Percentiles rank a stretch among this genome's conserved stretches.
Evolutionary conservation across 2,113 vertebrate genomes (phyloP).

Genomic region (Trematocara stigmaticum): DNA sequence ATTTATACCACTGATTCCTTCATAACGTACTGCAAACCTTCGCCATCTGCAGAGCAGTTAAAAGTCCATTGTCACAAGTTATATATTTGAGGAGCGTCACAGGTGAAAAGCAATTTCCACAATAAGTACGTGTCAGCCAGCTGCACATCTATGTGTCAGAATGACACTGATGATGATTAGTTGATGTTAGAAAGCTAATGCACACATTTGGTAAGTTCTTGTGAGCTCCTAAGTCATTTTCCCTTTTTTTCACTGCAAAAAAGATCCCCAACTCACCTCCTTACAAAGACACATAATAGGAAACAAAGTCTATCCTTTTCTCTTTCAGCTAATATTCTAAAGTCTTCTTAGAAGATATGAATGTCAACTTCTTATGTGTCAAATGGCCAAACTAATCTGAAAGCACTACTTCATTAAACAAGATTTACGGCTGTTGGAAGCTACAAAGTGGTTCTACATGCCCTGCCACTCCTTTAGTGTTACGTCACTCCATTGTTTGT

Average conservation of each 20-base stretch:
- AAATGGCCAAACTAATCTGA: not conserved
- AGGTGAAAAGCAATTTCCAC: not conserved
- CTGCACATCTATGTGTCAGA: not conserved
- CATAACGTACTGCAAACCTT: not conserved
- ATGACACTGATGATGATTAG: not conserved
- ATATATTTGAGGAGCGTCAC: not conserved
- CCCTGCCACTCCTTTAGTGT: not conserved
- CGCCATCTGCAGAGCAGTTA: not conserved
- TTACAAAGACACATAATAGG: not conserved
- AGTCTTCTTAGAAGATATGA: not conserved
- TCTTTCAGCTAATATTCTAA: not conserved
- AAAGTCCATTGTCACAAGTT: not conserved
- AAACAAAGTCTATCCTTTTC: not conserved
- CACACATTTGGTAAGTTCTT: not conserved
- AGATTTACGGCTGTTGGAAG: constrained; percentile 21
- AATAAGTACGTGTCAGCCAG: not conserved
- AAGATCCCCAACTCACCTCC: not conserved
- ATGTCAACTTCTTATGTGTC: constrained; percentile 11
- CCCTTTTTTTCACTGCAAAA: not conserved
- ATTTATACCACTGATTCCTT: not conserved
- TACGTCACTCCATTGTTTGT: constrained; percentile 13
- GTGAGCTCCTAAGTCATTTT: not conserved
- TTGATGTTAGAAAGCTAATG: not conserved
- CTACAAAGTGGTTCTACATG: not conserved
- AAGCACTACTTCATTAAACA: not conserved